These are phyloP conservation scores for Panthera uncia DNA, from an alignment of 2,113 vertebrate species.

Conservation along the genomic window DNA sequence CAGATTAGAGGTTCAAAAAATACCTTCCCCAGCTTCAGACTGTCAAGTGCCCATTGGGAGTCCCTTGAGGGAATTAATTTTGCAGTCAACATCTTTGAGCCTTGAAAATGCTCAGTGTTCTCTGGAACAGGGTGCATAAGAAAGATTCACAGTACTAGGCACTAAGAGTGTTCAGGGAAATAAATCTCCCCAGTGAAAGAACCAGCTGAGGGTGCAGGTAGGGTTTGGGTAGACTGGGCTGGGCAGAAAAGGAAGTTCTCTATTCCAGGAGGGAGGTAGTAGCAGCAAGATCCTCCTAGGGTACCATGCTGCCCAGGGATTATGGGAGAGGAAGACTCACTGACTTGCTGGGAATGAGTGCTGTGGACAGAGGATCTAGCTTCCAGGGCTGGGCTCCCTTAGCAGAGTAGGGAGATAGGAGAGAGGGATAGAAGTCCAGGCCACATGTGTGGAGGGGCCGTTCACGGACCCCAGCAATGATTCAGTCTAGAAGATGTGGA, in stretches of 20 bases:
- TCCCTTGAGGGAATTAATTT: neutral
- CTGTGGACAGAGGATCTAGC: neutral
- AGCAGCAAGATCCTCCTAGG: neutral
- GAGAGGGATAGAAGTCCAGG: neutral
- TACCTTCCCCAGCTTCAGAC: neutral
- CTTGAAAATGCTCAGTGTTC: neutral
- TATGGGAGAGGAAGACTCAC: neutral
- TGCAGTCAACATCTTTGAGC: neutral
- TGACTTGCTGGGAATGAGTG: neutral
- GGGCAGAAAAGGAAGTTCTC: neutral
- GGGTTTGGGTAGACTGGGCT: neutral
- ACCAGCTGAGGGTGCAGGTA: neutral
- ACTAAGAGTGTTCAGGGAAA: neutral
- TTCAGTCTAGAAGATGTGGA: neutral
- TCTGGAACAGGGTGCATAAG: neutral
- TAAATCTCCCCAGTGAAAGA: neutral
- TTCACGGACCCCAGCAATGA: neutral
- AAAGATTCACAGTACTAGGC: neutral
- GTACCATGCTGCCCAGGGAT: neutral
- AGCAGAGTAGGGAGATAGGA: neutral
- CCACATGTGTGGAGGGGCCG: neutral
- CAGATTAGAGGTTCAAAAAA: neutral
- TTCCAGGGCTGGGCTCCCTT: neutral
- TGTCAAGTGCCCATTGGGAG: neutral
- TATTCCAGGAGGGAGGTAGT: neutral